Conservation (phyloP, 2,888 invertebrate species). For the Sclerodermus sp. region DNA sequence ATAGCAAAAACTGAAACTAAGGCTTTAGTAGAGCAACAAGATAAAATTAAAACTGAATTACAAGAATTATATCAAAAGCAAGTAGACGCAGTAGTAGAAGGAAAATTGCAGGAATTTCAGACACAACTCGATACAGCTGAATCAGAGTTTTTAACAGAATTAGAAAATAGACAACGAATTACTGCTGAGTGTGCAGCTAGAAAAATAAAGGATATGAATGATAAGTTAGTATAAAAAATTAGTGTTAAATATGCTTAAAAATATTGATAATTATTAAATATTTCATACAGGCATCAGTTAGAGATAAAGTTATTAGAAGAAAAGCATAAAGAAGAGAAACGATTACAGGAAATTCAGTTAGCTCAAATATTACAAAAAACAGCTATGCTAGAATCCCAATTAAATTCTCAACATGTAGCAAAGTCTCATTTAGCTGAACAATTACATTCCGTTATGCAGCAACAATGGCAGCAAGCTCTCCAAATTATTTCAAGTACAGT, state of each 20-base stretch:
- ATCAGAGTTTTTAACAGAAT: conserved; percentile 66
- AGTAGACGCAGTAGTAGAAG: conserved; percentile 74
- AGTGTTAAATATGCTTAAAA: not conserved
- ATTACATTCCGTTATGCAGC: conserved; percentile 77
- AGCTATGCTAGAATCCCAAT: conserved; percentile 66
- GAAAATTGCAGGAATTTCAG: conserved; percentile 78
- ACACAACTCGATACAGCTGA: conserved; percentile 73
- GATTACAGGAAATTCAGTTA: conserved; percentile 71
- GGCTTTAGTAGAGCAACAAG: conserved; percentile 60
- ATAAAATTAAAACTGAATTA: conserved; percentile 69
- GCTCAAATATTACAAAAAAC: conserved; percentile 71
- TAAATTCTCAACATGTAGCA: conserved; percentile 58
- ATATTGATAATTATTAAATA: conserved; percentile 2
- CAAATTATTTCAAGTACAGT: conserved; percentile 63
- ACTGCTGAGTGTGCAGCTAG: conserved; percentile 72
- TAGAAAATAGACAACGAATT: conserved; percentile 66
- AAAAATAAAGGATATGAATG: conserved; percentile 72
- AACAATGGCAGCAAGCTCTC: conserved; percentile 78
- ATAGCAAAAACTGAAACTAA: conserved; percentile 53
- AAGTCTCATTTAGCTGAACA: conserved; percentile 74
- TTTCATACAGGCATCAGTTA: conserved; percentile 65
- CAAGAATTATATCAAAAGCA: conserved; percentile 79
- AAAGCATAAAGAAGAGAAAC: conserved; percentile 77
- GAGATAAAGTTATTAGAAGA: conserved; percentile 78
- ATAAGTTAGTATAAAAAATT: conserved; percentile 59